phyloP scores from a whole-genome alignment of 92 coral and sea anemone genomes.

The Phymanthus crucifer region DNA sequence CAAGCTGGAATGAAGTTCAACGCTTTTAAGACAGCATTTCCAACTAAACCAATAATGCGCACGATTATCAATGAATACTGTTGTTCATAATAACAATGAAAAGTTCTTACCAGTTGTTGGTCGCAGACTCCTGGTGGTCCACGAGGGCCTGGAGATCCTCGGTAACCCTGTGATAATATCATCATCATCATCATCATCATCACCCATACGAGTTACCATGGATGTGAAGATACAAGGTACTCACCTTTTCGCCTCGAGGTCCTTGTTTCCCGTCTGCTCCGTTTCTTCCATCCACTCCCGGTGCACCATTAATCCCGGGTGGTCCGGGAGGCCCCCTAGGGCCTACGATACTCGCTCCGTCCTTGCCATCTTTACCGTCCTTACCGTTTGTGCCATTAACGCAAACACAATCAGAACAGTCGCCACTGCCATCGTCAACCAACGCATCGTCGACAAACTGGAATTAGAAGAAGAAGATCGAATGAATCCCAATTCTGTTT shows the following conservation, averaged over 20 bases:
- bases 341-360: conserved; percentile 32
- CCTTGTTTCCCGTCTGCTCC: conserved; percentile 23
- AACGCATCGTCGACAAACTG: conserved; percentile 18
- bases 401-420: conserved; percentile 25
- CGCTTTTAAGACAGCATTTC: not conserved
- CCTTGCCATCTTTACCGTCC: conserved; percentile 37
- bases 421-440: conserved; percentile 21
- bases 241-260: conserved; percentile 21
- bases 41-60: not conserved
- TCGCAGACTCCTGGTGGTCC: conserved; percentile 43
- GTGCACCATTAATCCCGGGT: conserved; percentile 18
- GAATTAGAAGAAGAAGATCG: not conserved
- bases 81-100: not conserved
- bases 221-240: not conserved
- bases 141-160: conserved; percentile 21
- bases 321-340: conserved; percentile 35
- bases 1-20: not conserved
- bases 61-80: not conserved
- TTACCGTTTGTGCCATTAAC: conserved; percentile 33
- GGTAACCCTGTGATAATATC: conserved; percentile 31
- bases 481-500: too few relatives aligned
- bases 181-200: not conserved
- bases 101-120: conserved; percentile 22
- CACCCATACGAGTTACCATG: not conserved
- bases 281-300: conserved; percentile 13